A percentile compares a stretch with the other conserved stretches of the same genome.
Conservation (phyloP, 2,888 invertebrate genomes). For the Plagiodera versicolora region DNA sequence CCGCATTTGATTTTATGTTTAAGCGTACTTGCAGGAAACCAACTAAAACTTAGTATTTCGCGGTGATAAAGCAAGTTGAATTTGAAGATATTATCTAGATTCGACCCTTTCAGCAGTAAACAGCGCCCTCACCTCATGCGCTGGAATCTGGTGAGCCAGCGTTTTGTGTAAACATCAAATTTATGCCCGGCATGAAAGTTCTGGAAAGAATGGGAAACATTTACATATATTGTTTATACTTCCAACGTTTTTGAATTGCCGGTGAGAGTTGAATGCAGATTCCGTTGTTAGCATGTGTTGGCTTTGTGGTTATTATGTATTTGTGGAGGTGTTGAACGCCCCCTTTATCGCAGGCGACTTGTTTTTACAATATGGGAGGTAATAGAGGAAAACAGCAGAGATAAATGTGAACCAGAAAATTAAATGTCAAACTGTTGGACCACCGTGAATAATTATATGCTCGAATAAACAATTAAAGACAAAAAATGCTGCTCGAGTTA, state of each 20-base stretch:
- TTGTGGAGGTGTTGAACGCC: neutral
- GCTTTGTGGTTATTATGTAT: neutral
- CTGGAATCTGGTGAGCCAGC: neutral
- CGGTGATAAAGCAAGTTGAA: conserved; percentile 30
- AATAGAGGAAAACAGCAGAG: no score
- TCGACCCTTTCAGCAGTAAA: conserved; percentile 12
- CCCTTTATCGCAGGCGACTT: neutral
- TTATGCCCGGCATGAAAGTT: conserved; percentile 28
- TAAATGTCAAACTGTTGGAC: no score
- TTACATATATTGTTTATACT: conserved; percentile 29
- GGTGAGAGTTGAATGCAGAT: neutral
- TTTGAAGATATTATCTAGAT: conserved; percentile 32
- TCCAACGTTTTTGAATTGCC: neutral
- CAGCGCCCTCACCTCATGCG: neutral
- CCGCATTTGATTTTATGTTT: conserved; percentile 27
- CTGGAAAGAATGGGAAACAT: conserved; percentile 21
- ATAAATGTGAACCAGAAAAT: no score
- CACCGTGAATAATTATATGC: no score
- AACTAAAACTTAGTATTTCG: conserved; percentile 24
- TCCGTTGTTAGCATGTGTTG: conserved; percentile 9
- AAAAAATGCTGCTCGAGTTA: no score
- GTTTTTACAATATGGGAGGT: neutral
- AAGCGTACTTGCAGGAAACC: conserved; percentile 19
- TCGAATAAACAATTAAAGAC: no score
- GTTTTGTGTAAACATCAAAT: conserved; percentile 28